These are phyloP conservation scores for Graphium colonna DNA, from an alignment of 2,888 invertebrate species.

Conservation along the genomic window DNA sequence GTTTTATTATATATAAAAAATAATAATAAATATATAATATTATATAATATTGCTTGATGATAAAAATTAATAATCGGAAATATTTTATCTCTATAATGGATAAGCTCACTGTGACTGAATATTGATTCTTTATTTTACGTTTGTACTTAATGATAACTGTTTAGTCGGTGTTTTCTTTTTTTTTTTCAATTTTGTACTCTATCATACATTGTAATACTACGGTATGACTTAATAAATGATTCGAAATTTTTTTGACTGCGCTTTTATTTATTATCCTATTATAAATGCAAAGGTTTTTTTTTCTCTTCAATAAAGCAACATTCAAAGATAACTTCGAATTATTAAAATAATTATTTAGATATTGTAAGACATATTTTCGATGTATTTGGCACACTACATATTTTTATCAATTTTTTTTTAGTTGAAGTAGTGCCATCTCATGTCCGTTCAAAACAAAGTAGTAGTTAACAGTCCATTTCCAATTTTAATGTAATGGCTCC, in stretches of 20 bases:
- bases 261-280: slow-evolving; percentile 11
- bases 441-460: no score
- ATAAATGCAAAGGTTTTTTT: no score
- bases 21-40: no score
- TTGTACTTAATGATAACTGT: slow-evolving; percentile 62
- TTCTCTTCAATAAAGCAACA: no score
- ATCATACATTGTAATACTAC: slow-evolving; percentile 40
- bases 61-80: slow-evolving; percentile 4
- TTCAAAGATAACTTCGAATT: no score
- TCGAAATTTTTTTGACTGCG: slow-evolving; percentile 6
- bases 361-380: no score
- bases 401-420: no score
- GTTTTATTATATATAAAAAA: neutral
- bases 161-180: slow-evolving; percentile 41
- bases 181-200: slow-evolving; percentile 37
- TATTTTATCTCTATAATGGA: slow-evolving; percentile 30
- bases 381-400: no score
- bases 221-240: slow-evolving; percentile 31
- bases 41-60: slow-evolving; percentile 23
- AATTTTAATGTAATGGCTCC: no score
- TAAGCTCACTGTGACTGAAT: slow-evolving; percentile 55
- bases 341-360: no score
- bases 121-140: slow-evolving; percentile 54
- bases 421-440: no score
- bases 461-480: no score